Evolutionary conservation across 1,140 invertebrate species (phyloP).

Genomic region (Drosophila lacteicornis): DNA sequence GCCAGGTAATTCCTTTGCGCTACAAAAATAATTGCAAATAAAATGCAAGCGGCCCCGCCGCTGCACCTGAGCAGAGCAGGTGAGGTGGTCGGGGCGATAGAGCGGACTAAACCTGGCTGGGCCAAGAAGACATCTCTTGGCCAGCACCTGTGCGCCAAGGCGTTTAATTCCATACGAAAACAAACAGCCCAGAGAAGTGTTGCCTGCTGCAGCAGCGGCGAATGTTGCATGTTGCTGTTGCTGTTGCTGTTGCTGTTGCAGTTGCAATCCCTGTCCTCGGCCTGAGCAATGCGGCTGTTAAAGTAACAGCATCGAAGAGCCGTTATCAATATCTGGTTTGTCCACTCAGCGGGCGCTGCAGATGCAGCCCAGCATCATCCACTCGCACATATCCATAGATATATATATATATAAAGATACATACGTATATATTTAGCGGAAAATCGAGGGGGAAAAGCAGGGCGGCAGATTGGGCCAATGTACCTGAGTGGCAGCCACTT

Average conservation of each 20-base stretch:
- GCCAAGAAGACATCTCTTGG: constrained; percentile 56
- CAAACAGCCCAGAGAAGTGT: constrained; percentile 74
- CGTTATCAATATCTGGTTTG: constrained; percentile 85
- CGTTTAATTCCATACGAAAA: constrained; percentile 79
- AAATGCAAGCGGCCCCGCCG: constrained; percentile 69
- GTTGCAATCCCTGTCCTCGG: constrained; percentile 54
- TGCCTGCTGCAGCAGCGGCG: constrained; percentile 58
- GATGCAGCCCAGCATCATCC: constrained; percentile 47
- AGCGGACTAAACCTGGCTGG: constrained; percentile 17
- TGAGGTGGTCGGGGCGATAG: neutral
- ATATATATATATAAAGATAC: constrained; percentile 5
- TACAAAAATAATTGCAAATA: constrained; percentile 83
- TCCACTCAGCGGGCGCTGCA: constrained; percentile 76
- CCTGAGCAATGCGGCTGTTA: constrained; percentile 70
- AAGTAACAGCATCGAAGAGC: constrained; percentile 83
- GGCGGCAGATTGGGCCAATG: constrained; percentile 82
- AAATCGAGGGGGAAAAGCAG: constrained; percentile 39
- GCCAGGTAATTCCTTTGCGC: constrained; percentile 72
- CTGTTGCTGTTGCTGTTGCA: constrained; percentile 27
- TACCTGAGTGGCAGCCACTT: constrained; percentile 81
- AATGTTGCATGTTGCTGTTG: constrained; percentile 68
- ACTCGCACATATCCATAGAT: constrained; percentile 35
- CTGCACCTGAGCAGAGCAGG: constrained; percentile 70
- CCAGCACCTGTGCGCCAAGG: constrained; percentile 74
- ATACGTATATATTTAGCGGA: constrained; percentile 25